Conservation (phyloP, 2,888 invertebrate species). For the Diogma glabrata region DNA sequence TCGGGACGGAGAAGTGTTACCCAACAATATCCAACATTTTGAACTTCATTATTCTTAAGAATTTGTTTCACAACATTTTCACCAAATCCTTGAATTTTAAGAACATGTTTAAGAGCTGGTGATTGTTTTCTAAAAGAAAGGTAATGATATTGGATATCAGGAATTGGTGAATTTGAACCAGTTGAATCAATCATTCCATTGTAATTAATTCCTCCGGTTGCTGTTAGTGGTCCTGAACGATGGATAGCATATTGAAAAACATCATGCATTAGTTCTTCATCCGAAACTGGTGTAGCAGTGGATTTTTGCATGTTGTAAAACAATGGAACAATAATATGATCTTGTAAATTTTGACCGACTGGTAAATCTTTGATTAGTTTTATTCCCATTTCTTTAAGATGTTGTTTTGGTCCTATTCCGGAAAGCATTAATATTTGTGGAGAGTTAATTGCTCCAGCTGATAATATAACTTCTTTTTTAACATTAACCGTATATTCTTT, state of each 20-base stretch:
- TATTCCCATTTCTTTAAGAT: conserved; percentile 23
- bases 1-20: conserved; percentile 37
- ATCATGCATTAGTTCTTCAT: conserved; percentile 21
- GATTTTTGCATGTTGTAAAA: conserved; percentile 33
- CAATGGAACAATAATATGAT: conserved; percentile 51
- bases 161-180: conserved; percentile 32
- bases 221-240: conserved; percentile 38
- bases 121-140: conserved; percentile 26
- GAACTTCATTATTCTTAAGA: neutral
- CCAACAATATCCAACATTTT: neutral
- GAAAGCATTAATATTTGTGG: conserved; percentile 32
- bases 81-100: no score
- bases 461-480: conserved; percentile 27
- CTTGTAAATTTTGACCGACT: conserved; percentile 68
- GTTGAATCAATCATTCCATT: conserved; percentile 14
- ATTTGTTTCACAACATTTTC: neutral
- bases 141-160: conserved; percentile 41
- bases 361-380: conserved; percentile 23
- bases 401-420: conserved; percentile 27
- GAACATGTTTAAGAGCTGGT: conserved; percentile 23
- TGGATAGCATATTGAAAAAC: conserved; percentile 38
- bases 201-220: conserved; percentile 30
- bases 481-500: conserved; percentile 16
- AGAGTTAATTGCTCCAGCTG: conserved; percentile 31
- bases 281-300: conserved; percentile 6